Conservation (phyloP, 2,113 vertebrate genomes). For the Hyperoodon ampullatus region DNA sequence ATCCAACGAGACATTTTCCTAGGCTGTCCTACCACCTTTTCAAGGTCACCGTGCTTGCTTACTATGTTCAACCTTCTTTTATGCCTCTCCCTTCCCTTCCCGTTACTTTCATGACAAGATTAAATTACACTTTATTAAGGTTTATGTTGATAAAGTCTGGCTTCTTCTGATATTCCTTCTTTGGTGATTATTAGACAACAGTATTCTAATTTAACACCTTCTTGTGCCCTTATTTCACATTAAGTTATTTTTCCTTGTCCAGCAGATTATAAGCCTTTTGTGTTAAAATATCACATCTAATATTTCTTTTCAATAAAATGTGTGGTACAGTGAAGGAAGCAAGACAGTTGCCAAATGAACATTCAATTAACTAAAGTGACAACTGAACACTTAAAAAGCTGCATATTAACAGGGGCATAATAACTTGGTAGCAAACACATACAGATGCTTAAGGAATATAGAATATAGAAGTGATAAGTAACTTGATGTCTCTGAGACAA, state of each 20-base stretch:
- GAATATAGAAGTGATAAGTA: background rate
- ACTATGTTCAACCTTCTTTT: background rate
- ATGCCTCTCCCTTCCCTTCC: no score
- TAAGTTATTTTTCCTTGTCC: background rate
- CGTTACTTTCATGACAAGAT: background rate
- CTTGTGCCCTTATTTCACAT: background rate
- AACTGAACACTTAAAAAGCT: background rate
- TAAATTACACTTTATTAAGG: background rate
- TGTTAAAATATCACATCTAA: background rate
- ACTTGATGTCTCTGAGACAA: background rate
- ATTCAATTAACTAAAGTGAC: slow-evolving; percentile 5
- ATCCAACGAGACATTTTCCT: no score
- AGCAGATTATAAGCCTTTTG: background rate
- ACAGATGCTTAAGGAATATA: background rate
- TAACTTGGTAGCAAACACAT: background rate
- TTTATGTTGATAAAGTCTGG: background rate
- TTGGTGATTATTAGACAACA: background rate
- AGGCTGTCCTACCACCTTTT: no score
- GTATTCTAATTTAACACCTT: slow-evolving; percentile 8
- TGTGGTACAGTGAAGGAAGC: background rate
- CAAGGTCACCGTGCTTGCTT: background rate
- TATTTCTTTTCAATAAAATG: background rate
- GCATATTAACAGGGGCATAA: background rate
- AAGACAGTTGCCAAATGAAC: background rate
- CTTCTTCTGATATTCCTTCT: background rate